These are phyloP conservation scores for Sturmia bella DNA, from an alignment of 2,888 invertebrate genomes.

Conservation along the genomic window DNA sequence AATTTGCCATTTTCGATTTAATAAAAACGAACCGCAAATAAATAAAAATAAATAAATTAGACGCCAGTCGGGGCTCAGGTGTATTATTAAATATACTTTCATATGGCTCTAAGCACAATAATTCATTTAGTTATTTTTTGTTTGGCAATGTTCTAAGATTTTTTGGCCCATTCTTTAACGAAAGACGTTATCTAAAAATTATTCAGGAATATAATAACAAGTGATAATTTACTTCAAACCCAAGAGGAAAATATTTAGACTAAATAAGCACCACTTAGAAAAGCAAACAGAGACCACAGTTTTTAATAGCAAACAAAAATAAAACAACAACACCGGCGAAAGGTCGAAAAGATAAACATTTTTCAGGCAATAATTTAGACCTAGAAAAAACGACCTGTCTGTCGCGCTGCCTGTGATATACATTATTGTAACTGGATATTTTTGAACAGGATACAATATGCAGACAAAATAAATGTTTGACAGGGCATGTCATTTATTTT, in stretches of 20 bases:
- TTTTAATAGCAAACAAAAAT: slow-evolving; percentile 8
- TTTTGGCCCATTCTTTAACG: no score
- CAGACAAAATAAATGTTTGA: slow-evolving; percentile 23
- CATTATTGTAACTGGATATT: slow-evolving; percentile 32
- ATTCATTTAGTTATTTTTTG: no score
- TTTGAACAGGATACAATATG: slow-evolving; percentile 52
- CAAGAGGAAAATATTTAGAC: no score
- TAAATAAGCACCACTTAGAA: not conserved
- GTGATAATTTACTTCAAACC: no score
- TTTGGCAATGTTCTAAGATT: not conserved
- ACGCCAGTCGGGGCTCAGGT: no score
- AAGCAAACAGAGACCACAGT: not conserved
- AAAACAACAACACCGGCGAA: slow-evolving; percentile 25
- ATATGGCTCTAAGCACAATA: no score
- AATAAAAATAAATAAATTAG: no score
- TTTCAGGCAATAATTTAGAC: slow-evolving; percentile 1
- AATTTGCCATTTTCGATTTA: no score
- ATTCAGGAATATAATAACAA: no score
- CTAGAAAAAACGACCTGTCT: not conserved
- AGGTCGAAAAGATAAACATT: slow-evolving; percentile 38
- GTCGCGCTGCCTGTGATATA: slow-evolving; percentile 7
- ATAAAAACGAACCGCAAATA: no score
- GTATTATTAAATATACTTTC: no score
- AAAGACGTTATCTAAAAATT: no score
- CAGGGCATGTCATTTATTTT: slow-evolving; percentile 1